Conservation (phyloP, 2,888 invertebrate species). For the Melangyna quadrimaculata region DNA sequence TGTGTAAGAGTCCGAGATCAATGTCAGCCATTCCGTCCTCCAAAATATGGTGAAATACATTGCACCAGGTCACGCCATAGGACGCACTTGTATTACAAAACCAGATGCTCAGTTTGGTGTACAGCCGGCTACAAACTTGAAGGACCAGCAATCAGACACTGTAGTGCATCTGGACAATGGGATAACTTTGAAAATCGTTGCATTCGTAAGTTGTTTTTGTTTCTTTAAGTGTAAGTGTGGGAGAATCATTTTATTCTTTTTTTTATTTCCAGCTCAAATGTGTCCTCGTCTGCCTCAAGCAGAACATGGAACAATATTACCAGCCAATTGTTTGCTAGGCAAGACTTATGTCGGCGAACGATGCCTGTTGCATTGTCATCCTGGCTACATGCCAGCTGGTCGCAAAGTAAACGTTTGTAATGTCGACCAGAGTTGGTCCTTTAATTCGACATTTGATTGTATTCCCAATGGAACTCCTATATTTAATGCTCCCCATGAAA, state of each 20-base stretch:
- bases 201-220: slow-evolving; percentile 81
- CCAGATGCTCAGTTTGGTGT: slow-evolving; percentile 79
- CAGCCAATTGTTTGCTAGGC: slow-evolving; percentile 82
- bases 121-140: slow-evolving; percentile 82
- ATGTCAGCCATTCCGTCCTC: slow-evolving; percentile 77
- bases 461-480: slow-evolving; percentile 64
- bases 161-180: slow-evolving; percentile 82
- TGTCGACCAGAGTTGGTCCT: slow-evolving; percentile 78
- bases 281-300: slow-evolving; percentile 82
- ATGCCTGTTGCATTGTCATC: slow-evolving; percentile 82
- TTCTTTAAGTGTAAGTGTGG: neutral
- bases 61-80: slow-evolving; percentile 80
- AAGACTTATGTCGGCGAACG: slow-evolving; percentile 81
- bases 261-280: slow-evolving; percentile 77
- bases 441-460: slow-evolving; percentile 78
- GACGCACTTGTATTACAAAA: slow-evolving; percentile 78
- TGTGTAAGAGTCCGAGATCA: slow-evolving; percentile 76
- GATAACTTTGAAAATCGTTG: slow-evolving; percentile 82
- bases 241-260: slow-evolving; percentile 15
- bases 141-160: slow-evolving; percentile 82
- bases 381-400: slow-evolving; percentile 80
- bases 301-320: slow-evolving; percentile 82
- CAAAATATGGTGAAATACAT: slow-evolving; percentile 78
- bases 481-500: slow-evolving; percentile 18
- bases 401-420: slow-evolving; percentile 78